Conservation (phyloP, 2,888 invertebrate genomes). For the Volucella inanis region DNA sequence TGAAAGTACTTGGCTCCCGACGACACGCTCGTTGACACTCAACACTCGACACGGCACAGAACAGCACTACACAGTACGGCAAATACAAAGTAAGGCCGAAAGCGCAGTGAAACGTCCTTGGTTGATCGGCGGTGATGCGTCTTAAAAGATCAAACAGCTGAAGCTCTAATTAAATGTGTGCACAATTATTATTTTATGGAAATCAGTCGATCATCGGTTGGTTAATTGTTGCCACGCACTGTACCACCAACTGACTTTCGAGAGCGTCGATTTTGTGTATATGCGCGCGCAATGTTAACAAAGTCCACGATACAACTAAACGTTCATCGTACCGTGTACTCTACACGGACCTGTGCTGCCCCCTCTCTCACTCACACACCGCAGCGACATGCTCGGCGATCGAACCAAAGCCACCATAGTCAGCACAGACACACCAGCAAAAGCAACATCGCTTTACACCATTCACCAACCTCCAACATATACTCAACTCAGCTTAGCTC, state of each 20-base stretch:
- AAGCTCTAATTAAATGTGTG: constrained; percentile 67
- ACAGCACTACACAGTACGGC: constrained; percentile 12
- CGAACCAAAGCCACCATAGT: constrained; percentile 41
- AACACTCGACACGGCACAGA: constrained; percentile 12
- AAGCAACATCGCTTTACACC: constrained; percentile 1
- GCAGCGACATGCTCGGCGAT: constrained; percentile 53
- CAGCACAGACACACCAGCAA: constrained; percentile 1
- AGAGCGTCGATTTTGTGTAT: constrained; percentile 74
- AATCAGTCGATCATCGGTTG: constrained; percentile 66
- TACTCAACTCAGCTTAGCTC: not conserved
- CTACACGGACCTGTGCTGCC: constrained; percentile 83
- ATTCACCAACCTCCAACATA: not conserved
- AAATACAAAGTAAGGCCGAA: no score
- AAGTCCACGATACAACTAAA: constrained; percentile 84
- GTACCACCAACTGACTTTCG: constrained; percentile 68
- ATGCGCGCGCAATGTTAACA: constrained; percentile 83
- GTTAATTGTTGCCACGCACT: constrained; percentile 74
- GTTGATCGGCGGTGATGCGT: constrained; percentile 8
- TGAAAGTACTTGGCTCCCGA: constrained; percentile 72
- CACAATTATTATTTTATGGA: constrained; percentile 74
- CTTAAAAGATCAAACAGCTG: constrained; percentile 37
- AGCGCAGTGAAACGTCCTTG: constrained; percentile 5
- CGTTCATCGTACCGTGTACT: constrained; percentile 82
- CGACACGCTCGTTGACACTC: constrained; percentile 54
- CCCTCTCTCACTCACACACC: constrained; percentile 74